Conservation (phyloP, 2,113 vertebrate species). For the Sphyrna mokarran region DNA sequence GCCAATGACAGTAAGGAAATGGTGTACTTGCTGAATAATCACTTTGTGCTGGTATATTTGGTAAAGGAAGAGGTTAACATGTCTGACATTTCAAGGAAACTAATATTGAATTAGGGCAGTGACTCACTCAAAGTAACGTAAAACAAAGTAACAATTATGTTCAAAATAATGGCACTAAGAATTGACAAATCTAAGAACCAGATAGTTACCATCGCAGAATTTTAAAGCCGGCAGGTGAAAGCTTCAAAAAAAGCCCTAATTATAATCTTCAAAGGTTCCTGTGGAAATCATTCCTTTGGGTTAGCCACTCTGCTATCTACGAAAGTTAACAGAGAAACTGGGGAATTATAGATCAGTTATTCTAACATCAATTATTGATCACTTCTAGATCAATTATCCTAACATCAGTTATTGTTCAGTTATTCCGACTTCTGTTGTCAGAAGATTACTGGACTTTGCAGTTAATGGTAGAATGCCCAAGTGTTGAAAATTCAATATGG, state of each 20-base stretch:
- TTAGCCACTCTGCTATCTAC: background rate
- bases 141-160: background rate
- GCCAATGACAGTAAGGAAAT: background rate
- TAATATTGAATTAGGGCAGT: background rate
- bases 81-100: background rate
- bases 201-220: background rate
- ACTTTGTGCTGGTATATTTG: background rate
- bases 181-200: background rate
- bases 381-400: no score
- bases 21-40: background rate
- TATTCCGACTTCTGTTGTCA: no score
- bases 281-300: background rate
- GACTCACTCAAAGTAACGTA: background rate
- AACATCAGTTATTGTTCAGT: no score
- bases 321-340: background rate
- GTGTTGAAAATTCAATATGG: no score
- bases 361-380: no score
- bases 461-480: no score
- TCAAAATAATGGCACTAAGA: background rate
- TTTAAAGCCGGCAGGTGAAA: background rate
- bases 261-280: background rate
- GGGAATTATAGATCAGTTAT: background rate
- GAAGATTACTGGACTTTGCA: no score
- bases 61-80: background rate
- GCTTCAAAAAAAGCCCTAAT: background rate